These are phyloP conservation scores for Celastrina argiolus DNA, from an alignment of 2,888 invertebrate genomes.

Conservation along the genomic window DNA sequence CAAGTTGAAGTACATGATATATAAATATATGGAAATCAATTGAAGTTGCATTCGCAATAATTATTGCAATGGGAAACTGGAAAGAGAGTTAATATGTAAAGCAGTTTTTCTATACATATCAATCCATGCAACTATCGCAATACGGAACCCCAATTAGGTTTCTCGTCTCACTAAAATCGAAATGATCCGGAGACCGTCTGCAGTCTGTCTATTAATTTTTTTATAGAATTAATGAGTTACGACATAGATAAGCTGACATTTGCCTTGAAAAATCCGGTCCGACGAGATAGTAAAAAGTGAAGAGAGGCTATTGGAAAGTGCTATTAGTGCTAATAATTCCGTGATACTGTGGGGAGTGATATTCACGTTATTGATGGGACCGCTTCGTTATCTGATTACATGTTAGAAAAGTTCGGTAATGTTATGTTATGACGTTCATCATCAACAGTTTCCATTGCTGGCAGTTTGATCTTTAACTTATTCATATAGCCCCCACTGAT, in stretches of 20 bases:
- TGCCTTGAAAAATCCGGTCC: conserved; percentile 37
- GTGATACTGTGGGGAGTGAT: background rate
- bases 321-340: conserved; percentile 11
- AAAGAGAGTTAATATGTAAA: no score
- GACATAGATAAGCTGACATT: conserved; percentile 36
- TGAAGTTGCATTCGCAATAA: no score
- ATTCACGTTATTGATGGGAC: background rate
- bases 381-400: background rate
- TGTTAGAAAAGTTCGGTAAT: background rate
- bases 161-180: conserved; percentile 1
- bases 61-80: no score
- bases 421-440: background rate
- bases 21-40: no score
- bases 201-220: background rate
- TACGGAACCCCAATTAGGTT: no score
- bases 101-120: no score
- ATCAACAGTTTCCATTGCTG: background rate
- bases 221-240: conserved; percentile 24
- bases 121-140: no score
- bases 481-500: no score
- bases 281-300: conserved; percentile 24
- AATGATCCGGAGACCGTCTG: background rate
- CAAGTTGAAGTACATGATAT: no score
- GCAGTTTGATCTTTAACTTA: no score
- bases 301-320: conserved; percentile 20